phyloP scores from a whole-genome alignment of 2,888 invertebrate species.

The Apamea crenata region DNA sequence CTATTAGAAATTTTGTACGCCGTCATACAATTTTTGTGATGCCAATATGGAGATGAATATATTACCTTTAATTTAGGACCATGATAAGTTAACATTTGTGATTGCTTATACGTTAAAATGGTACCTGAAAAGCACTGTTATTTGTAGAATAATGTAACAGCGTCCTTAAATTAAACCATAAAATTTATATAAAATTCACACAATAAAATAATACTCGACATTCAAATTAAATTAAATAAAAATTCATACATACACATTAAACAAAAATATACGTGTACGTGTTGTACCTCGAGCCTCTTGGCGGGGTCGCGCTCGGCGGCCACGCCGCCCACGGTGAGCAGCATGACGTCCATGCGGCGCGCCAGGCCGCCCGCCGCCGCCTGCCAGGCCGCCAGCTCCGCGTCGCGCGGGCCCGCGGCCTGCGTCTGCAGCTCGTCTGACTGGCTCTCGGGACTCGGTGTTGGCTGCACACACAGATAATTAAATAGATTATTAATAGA shows the following conservation, averaged over 20 bases:
- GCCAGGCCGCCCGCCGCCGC: slow-evolving; percentile 78
- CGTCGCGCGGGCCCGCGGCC: too few relatives aligned
- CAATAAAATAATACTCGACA: not conserved
- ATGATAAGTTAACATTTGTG: too few relatives aligned
- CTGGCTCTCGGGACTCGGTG: not conserved
- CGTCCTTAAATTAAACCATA: not conserved
- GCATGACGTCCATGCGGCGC: slow-evolving; percentile 90
- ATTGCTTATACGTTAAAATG: too few relatives aligned
- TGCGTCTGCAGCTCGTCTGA: too few relatives aligned
- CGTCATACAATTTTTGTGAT: too few relatives aligned
- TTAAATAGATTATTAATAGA: not conserved
- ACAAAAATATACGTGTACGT: not conserved
- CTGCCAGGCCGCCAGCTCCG: slow-evolving; percentile 55
- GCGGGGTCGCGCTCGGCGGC: slow-evolving; percentile 91
- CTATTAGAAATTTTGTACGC: too few relatives aligned
- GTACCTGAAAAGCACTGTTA: too few relatives aligned
- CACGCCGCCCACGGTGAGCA: slow-evolving; percentile 90
- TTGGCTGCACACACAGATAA: not conserved
- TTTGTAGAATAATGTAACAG: too few relatives aligned
- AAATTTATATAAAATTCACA: not conserved
- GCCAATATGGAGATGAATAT: too few relatives aligned
- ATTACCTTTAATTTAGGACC: too few relatives aligned
- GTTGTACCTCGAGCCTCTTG: slow-evolving; percentile 85
- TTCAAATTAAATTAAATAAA: not conserved
- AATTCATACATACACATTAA: not conserved